phyloP scores from a whole-genome alignment of 2,888 invertebrate genomes.

The Nycteola revayana region DNA sequence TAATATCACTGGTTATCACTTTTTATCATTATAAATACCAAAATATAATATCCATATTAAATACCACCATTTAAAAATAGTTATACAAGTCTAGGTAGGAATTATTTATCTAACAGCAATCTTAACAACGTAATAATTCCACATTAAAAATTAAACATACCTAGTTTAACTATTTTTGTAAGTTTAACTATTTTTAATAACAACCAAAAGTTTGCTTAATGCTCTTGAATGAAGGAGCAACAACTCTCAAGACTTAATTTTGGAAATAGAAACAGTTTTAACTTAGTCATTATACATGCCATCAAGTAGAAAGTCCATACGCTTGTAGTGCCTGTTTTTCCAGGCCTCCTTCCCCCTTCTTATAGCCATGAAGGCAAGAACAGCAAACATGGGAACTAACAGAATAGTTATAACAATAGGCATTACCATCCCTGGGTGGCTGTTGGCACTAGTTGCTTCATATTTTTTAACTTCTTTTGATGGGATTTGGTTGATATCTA shows the following conservation, averaged over 20 bases:
- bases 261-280: no score
- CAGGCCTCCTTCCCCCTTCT: conserved; percentile 90
- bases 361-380: conserved; percentile 85
- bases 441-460: conserved; percentile 40
- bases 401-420: conserved; percentile 88
- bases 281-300: conserved; percentile 92
- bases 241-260: no score
- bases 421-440: conserved; percentile 85
- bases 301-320: conserved; percentile 94
- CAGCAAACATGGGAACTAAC: conserved; percentile 87
- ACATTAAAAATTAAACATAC: no score
- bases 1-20: neutral
- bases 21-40: neutral
- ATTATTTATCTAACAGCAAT: neutral
- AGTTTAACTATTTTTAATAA: no score
- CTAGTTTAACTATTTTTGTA: no score
- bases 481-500: conserved; percentile 39
- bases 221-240: no score
- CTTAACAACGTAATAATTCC: no score
- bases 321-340: conserved; percentile 91
- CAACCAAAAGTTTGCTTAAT: no score
- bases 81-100: no score
- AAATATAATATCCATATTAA: neutral
- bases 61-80: no score
- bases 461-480: conserved; percentile 35